Percentiles rank a stretch among this genome's conserved stretches.
Conservation (phyloP, 2,797 vertebrate genomes). For the Bovichtus diacanthus region DNA sequence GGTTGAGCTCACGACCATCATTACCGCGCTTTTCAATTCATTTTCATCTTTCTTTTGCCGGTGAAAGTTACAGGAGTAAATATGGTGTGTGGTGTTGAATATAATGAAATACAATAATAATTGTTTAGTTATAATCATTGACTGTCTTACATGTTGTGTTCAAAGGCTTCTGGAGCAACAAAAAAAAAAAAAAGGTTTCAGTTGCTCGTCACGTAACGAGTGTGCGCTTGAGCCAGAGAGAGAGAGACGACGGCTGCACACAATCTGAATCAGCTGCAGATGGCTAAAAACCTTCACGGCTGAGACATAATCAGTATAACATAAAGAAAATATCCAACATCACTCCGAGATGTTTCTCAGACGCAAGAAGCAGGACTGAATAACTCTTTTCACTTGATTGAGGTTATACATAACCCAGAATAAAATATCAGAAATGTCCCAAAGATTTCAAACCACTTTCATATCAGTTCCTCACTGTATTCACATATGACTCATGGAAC, state of each 20-base stretch:
- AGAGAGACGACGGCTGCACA: background rate
- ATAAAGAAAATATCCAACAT: conserved; percentile 6
- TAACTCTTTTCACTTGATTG: conserved; percentile 10
- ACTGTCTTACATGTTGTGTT: no score
- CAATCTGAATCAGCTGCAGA: background rate
- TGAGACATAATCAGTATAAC: background rate
- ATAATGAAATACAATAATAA: no score
- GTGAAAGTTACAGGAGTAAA: no score
- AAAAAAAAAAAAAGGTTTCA: no score
- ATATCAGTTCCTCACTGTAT: conserved; percentile 14
- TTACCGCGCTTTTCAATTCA: no score
- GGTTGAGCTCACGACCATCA: no score
- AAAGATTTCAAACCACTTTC: conserved; percentile 26
- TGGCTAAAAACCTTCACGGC: background rate
- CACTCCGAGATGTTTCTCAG: conserved; percentile 11
- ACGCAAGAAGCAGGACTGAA: conserved; percentile 16
- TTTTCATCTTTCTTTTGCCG: no score
- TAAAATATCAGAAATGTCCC: conserved; percentile 26
- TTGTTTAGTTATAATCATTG: no score
- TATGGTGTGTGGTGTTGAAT: no score
- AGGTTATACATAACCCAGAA: conserved; percentile 19
- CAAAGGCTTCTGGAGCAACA: no score
- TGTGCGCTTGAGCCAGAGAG: no score
- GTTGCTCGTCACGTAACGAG: no score
- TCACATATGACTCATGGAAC: background rate